Percentiles rank a stretch among this genome's conserved stretches.
phyloP scores from a whole-genome alignment of 2,888 invertebrate genomes.

The Cryptus viduatorius region DNA sequence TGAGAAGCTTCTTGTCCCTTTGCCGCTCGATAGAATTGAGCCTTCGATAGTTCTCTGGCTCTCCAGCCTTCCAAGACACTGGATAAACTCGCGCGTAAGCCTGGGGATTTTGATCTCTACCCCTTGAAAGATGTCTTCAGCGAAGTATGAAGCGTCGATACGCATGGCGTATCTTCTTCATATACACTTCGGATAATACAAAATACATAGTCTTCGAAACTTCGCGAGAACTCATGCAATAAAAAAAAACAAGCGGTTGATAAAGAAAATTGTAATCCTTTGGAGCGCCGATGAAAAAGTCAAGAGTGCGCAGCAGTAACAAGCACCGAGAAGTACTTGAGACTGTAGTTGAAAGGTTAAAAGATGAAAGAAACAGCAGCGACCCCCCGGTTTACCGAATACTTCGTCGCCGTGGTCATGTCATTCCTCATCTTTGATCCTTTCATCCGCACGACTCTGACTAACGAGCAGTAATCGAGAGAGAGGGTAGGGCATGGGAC shows the following conservation, averaged over 20 bases:
- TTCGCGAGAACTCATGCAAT: neutral
- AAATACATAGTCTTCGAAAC: neutral
- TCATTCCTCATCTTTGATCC: slow-evolving; percentile 43
- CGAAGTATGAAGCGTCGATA: neutral
- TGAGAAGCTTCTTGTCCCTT: slow-evolving; percentile 1
- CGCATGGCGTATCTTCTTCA: neutral
- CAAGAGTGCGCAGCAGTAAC: neutral
- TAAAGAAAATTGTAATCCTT: slow-evolving; percentile 1
- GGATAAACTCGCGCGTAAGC: neutral
- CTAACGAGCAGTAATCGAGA: slow-evolving; percentile 42
- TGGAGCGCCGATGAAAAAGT: neutral
- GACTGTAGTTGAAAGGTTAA: slow-evolving; percentile 35
- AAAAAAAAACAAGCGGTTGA: neutral
- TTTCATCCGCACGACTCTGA: slow-evolving; percentile 1
- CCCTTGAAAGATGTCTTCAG: slow-evolving; percentile 3
- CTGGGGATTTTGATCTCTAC: slow-evolving; percentile 7
- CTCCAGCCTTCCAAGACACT: slow-evolving; percentile 17
- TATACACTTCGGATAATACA: neutral
- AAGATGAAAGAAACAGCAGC: slow-evolving; percentile 12
- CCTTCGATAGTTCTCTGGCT: slow-evolving; percentile 34
- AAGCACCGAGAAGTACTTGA: slow-evolving; percentile 23
- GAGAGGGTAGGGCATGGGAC: neutral
- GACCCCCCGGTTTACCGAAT: neutral
- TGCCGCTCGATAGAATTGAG: slow-evolving; percentile 11
- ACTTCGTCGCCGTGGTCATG: slow-evolving; percentile 10